Conservation (phyloP, 1,140 invertebrate genomes). For the Conus ventricosus region DNA sequence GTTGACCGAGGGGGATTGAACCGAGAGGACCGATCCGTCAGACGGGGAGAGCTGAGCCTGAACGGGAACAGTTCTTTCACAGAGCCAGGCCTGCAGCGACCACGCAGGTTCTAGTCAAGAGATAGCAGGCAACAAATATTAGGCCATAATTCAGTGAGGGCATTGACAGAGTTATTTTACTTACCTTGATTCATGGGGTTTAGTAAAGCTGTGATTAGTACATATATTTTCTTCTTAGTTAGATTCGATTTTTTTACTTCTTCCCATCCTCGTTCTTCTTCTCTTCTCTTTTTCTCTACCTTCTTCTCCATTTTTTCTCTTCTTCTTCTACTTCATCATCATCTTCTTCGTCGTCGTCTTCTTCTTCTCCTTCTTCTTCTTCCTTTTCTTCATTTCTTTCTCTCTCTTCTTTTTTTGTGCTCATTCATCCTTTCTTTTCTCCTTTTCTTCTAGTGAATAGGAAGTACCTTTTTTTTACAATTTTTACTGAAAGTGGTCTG, state of each 20-base stretch:
- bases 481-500: too few relatives aligned
- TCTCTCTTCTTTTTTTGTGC: background rate
- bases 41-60: constrained; percentile 1
- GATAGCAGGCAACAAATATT: background rate
- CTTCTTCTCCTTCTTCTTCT: background rate
- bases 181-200: background rate
- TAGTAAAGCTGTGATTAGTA: background rate
- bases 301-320: background rate
- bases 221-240: background rate
- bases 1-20: constrained; percentile 8
- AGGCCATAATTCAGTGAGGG: background rate
- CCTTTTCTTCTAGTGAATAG: background rate
- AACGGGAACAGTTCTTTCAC: constrained; percentile 8
- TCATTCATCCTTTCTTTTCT: background rate
- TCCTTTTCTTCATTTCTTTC: background rate
- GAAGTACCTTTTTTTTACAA: too few relatives aligned
- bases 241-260: background rate
- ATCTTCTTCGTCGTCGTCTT: background rate
- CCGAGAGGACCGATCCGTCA: background rate
- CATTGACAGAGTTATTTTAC: background rate
- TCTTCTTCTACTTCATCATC: background rate
- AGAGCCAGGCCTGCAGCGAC: background rate
- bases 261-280: background rate
- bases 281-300: background rate
- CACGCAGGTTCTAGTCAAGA: background rate